A percentile compares a stretch with the other conserved stretches of the same genome.
These are phyloP conservation scores for Drosophila longiperda DNA, from an alignment of 2,888 invertebrate genomes.

Conservation along the genomic window DNA sequence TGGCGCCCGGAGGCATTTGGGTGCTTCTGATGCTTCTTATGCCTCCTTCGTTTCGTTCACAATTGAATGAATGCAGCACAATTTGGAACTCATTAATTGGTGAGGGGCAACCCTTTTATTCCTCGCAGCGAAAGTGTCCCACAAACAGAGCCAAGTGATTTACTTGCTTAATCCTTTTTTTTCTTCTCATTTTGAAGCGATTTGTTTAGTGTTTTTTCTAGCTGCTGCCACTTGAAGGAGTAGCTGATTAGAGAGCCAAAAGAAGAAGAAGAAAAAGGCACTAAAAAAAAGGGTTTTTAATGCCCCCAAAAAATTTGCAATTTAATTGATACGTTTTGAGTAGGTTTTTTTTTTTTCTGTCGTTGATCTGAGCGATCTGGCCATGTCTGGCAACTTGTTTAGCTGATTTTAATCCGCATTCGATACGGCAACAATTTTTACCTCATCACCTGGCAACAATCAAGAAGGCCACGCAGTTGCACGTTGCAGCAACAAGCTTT, in stretches of 20 bases:
- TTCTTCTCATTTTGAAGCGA: conserved; percentile 53
- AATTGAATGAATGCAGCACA: conserved; percentile 76
- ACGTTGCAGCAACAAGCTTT: conserved; percentile 44
- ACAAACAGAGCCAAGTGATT: conserved; percentile 70
- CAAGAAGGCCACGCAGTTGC: conserved; percentile 28
- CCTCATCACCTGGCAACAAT: conserved; percentile 74
- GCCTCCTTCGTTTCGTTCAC: conserved; percentile 34
- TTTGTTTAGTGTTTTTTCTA: conserved; percentile 48
- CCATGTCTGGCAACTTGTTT: conserved; percentile 69
- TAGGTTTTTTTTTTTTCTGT: conserved; percentile 7
- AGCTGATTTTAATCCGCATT: conserved; percentile 83
- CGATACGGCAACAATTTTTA: conserved; percentile 82
- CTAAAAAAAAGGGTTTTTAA: background rate
- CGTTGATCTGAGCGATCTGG: conserved; percentile 33
- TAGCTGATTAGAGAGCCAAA: conserved; percentile 56
- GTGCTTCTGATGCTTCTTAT: background rate
- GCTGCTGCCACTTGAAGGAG: conserved; percentile 65
- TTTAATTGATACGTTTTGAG: conserved; percentile 60
- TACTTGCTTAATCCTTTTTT: conserved; percentile 75
- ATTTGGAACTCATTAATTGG: conserved; percentile 80
- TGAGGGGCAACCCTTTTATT: conserved; percentile 69
- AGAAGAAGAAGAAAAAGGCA: background rate
- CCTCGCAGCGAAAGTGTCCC: conserved; percentile 51
- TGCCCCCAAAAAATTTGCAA: background rate
- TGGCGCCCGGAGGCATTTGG: background rate